A percentile compares a stretch with the other conserved stretches of the same genome.
Conservation (phyloP, 2,888 invertebrate genomes). For the Sepiola atlantica region DNA sequence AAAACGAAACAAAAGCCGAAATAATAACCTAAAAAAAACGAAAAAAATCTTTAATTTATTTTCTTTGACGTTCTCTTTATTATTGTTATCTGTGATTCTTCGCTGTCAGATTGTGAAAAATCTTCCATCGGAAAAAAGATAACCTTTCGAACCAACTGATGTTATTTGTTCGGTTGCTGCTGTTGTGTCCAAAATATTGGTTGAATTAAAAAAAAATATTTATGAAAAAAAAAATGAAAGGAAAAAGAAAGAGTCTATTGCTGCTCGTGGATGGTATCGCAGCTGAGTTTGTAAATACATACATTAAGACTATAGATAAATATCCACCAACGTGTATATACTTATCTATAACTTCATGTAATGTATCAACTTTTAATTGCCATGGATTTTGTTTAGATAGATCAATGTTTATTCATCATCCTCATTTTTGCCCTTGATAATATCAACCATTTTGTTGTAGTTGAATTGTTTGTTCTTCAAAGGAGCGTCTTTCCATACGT, state of each 20-base stretch:
- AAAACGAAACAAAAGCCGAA: not conserved
- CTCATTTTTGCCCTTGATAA: constrained; percentile 77
- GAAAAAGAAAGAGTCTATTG: not conserved
- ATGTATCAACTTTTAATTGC: not conserved
- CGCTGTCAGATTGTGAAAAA: not conserved
- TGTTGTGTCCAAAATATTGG: not conserved
- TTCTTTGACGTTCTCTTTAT: not conserved
- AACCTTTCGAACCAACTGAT: not conserved
- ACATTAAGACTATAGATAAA: not conserved
- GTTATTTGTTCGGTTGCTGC: constrained; percentile 13
- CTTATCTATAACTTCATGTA: not conserved
- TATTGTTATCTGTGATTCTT: not conserved
- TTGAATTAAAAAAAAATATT: not conserved
- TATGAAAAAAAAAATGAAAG: not conserved
- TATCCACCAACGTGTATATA: not conserved
- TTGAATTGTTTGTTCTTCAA: constrained; percentile 76
- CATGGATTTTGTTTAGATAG: not conserved
- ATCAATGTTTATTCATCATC: constrained; percentile 63
- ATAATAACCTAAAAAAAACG: not conserved
- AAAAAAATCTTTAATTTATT: not conserved
- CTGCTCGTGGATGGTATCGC: not conserved
- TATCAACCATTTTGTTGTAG: constrained; percentile 76
- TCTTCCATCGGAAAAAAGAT: not conserved
- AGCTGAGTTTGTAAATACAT: not conserved
- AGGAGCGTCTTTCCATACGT: constrained; percentile 75